phyloP scores from a whole-genome alignment of 2,888 invertebrate genomes.

The Argyresthia goedartella region DNA sequence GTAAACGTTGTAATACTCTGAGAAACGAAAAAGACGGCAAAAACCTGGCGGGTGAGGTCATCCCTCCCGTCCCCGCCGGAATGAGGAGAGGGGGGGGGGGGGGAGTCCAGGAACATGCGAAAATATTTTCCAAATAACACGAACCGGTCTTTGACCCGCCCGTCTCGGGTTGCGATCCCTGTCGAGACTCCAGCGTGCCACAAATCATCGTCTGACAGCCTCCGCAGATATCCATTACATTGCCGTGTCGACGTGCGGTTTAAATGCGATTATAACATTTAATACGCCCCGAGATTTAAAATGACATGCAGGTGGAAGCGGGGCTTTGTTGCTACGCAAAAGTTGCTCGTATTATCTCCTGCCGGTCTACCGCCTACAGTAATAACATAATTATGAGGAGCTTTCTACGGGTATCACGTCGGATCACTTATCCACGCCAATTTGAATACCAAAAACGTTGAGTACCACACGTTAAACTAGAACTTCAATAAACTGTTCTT shows the following conservation, averaged over 20 bases:
- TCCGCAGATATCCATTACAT: background rate
- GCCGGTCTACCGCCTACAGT: background rate
- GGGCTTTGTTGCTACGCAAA: too few species aligned
- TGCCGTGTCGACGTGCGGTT: background rate
- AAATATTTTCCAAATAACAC: constrained; percentile 47
- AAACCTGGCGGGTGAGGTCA: constrained; percentile 52
- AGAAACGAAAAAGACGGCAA: constrained; percentile 8
- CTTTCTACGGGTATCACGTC: background rate
- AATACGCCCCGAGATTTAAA: too few species aligned
- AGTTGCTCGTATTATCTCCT: too few species aligned
- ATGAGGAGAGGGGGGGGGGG: constrained; percentile 15
- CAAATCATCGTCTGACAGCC: constrained; percentile 6
- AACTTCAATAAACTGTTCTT: too few species aligned
- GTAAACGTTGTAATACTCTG: too few species aligned
- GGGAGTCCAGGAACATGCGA: constrained; percentile 31
- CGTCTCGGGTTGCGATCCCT: constrained; percentile 7
- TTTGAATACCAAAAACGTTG: background rate
- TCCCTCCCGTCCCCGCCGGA: constrained; percentile 17
- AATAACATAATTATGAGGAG: background rate
- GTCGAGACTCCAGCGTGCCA: background rate
- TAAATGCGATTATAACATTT: background rate
- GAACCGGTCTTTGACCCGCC: constrained; percentile 61
- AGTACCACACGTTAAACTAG: background rate
- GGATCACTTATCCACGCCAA: too few species aligned
- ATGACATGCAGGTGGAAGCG: too few species aligned